Base-by-base conservation (phyloP, 2,113 vertebrate species). In the Cygnus atratus region DNA sequence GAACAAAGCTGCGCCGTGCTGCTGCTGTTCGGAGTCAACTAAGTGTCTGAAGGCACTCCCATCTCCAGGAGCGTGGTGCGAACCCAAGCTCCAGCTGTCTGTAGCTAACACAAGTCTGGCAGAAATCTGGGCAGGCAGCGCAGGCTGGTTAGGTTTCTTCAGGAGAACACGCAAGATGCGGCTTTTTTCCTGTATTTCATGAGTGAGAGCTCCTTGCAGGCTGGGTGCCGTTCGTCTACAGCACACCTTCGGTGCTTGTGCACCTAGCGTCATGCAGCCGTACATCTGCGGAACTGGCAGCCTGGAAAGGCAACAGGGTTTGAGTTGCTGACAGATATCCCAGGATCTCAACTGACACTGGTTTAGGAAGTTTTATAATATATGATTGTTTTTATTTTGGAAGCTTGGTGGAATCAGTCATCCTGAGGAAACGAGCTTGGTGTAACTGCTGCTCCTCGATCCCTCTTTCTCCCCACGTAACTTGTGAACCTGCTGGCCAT, bases 221-320 rank as follows among this genome's bases (percentile, higher is more conserved):
- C 59, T 7, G 26, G 22, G 31, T 59, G 52, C 48, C 20, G 1
- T 16, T 70, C n/a, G 26, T 19, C 66, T 55, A 8, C 48, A 37
- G 59, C 41, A 68, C 24, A n/a, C 9, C 31, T 20, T 0, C 0
- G 2, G 6, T 70, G 29, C 54, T 50, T 75, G 66, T 79, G 39
- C 15, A 17, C 26, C 55, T 67, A 1, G 1, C 41, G 33, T 44
- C 5, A 3, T 26, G 21, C 12, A 39, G 0, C 14, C 37, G 6
- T 35, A 6, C 1, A 0, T 24, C 14, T 1, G 5, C 35, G 41
- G 26, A 52, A 28, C 66, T 72, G 3, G 20, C 66, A 19, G 17
- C 8, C 50, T 85, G 16, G n/a, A 37, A 28, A 88, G n/a, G 31
- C 1, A 3, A n/a, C 46, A 7, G 68, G 37, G 19, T 48, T 83